Percentiles rank a stretch among this genome's conserved stretches.
These are phyloP conservation scores for Caenorhabditis plicata DNA, from an alignment of 2,888 invertebrate species.

Conservation along the genomic window DNA sequence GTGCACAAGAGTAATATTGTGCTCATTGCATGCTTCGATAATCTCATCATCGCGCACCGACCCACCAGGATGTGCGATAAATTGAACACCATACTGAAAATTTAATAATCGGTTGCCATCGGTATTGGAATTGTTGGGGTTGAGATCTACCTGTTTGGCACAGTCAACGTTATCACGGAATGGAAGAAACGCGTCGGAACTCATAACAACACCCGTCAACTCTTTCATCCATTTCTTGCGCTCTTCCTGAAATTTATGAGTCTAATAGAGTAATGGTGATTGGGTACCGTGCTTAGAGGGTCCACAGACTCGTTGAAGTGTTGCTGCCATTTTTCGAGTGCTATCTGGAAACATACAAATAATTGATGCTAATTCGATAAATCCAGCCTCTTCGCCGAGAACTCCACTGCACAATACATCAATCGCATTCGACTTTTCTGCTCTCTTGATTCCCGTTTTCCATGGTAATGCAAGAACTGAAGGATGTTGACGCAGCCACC, in stretches of 20 bases:
- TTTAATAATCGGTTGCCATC: too few species aligned
- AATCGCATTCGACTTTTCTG: conserved; percentile 90
- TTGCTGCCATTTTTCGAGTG: conserved; percentile 55
- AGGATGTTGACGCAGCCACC: conserved; percentile 92
- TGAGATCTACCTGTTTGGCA: conserved; percentile 52
- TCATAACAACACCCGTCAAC: conserved; percentile 76
- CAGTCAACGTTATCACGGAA: conserved; percentile 92
- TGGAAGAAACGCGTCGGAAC: conserved; percentile 97
- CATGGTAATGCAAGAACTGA: conserved; percentile 81
- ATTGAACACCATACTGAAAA: conserved; percentile 86
- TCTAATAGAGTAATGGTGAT: neutral
- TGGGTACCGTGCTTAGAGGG: conserved; percentile 58
- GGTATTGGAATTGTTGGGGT: neutral
- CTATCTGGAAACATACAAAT: conserved; percentile 20
- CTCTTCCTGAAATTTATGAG: conserved; percentile 62
- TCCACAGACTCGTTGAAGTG: conserved; percentile 61
- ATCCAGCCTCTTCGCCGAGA: conserved; percentile 54
- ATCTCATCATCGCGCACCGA: conserved; percentile 89
- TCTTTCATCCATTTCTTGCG: conserved; percentile 68
- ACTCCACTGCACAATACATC: conserved; percentile 70
- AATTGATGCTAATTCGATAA: neutral
- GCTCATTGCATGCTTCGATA: conserved; percentile 86
- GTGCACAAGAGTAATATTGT: conserved; percentile 83
- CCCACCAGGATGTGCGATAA: conserved; percentile 88
- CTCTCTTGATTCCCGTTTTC: conserved; percentile 81